Conservation (phyloP, 2,113 vertebrate genomes). For the Gorsachius goisagi region DNA sequence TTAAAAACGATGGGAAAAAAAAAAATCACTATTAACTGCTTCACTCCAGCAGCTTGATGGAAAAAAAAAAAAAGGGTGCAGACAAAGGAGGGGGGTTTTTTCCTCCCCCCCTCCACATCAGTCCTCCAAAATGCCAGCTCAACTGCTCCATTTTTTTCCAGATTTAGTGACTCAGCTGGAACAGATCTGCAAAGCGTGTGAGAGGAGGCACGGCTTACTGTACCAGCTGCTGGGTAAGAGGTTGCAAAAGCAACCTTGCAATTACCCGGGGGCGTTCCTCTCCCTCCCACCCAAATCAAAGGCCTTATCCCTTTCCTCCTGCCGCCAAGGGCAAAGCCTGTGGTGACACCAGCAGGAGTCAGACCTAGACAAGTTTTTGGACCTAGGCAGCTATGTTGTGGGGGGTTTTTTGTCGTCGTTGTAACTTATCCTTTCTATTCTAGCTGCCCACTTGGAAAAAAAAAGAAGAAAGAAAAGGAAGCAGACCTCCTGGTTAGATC, state of each 20-base stretch:
- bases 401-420: background rate
- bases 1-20: constrained; percentile 61
- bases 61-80: background rate
- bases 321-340: background rate
- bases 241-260: background rate
- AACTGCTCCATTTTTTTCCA: constrained; percentile 3
- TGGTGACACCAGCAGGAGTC: background rate
- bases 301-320: background rate
- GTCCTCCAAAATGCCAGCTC: constrained; percentile 13
- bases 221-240: background rate
- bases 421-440: background rate
- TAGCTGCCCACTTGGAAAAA: background rate
- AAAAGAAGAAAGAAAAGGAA: background rate
- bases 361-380: background rate
- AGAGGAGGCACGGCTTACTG: background rate
- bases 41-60: background rate
- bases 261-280: background rate
- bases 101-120: background rate
- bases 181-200: background rate
- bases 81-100: constrained; percentile 1
- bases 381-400: background rate
- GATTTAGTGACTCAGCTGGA: constrained; percentile 49
- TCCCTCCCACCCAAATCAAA: background rate
- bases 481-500: background rate
- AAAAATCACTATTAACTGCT: constrained; percentile 32